Conservation (phyloP, 2,797 vertebrate genomes). For the Argya squamiceps region DNA sequence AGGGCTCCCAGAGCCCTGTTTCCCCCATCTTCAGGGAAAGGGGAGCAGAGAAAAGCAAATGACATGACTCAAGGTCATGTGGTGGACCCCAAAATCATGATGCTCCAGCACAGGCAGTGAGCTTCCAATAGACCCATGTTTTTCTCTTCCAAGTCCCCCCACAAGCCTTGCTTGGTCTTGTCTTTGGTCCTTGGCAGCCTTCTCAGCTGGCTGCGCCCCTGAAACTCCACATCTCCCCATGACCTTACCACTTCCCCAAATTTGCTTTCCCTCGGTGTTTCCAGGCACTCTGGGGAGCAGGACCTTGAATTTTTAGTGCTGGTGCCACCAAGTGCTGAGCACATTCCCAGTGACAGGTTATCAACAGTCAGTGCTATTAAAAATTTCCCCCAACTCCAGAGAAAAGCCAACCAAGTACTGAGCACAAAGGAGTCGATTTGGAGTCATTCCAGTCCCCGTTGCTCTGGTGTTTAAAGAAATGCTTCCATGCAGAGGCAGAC, state of each 20-base stretch:
- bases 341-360: slow-evolving; percentile 51
- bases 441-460: not conserved
- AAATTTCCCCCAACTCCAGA: slow-evolving; percentile 33
- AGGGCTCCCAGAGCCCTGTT: not conserved
- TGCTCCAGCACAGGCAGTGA: not conserved
- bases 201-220: not conserved
- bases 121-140: not conserved
- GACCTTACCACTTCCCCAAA: not conserved
- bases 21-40: not conserved
- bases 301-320: not conserved
- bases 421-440: not conserved
- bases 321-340: not conserved
- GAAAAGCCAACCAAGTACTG: not conserved
- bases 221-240: not conserved
- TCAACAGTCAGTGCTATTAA: slow-evolving; percentile 39
- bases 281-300: not conserved
- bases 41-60: not conserved
- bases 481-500: not conserved
- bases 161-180: not conserved
- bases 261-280: not conserved
- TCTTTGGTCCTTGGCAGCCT: not conserved
- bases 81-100: fast-evolving
- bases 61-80: fast-evolving
- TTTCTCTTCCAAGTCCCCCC: not conserved
- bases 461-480: not conserved